Base-by-base conservation (phyloP, 2,113 vertebrate species). In the Cariama cristata region DNA sequence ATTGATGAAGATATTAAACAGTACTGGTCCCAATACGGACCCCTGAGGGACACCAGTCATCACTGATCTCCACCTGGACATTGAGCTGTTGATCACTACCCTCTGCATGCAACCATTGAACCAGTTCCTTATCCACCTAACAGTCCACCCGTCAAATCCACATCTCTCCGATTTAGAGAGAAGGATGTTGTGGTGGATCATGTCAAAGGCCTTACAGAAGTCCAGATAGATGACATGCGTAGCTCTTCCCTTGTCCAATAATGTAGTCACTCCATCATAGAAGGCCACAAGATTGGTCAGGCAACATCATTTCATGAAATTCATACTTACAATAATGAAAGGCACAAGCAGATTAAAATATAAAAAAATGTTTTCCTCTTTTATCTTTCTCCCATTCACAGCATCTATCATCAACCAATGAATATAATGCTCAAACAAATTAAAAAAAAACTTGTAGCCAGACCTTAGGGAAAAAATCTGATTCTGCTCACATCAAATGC, bases 401-500 rank as follows among this genome's bases (percentile, higher is more conserved):
- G 15, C 0, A 0, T 63, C 6, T 55, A 8, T 63, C 40, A 38
- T 12, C 11, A 85, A 40, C 5, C 93, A 28, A 52, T 45, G 3
- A 80, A 23, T 63, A 79, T 42, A 67, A 35, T 11, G 2, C 21
- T 71, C n/a, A 79, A 77, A 40, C 3, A 80, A 76, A 50, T 93
- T 53, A 28, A 79, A 30, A 90, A 79, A 17, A 58, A 93, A 85
- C 18, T 38, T 67, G 10, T 38, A 83, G 8, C 47, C 69, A 79
- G 71, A 63, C 15, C 4, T 73, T n/a, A 55, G 11, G 7, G 9
- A 82, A 84, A 63, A 86, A 28, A 45, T 33, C 12, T 49, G 15
- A 75, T 66, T 71, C 42, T 59, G 7, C 11, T 85, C 5, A 66
- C 8, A 40, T 45, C 5, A 72, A 75, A 84, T 55, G 27, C 8